Evolutionary conservation across 2,113 vertebrate genomes (phyloP).

Genomic region (Gadus chalcogrammus): DNA sequence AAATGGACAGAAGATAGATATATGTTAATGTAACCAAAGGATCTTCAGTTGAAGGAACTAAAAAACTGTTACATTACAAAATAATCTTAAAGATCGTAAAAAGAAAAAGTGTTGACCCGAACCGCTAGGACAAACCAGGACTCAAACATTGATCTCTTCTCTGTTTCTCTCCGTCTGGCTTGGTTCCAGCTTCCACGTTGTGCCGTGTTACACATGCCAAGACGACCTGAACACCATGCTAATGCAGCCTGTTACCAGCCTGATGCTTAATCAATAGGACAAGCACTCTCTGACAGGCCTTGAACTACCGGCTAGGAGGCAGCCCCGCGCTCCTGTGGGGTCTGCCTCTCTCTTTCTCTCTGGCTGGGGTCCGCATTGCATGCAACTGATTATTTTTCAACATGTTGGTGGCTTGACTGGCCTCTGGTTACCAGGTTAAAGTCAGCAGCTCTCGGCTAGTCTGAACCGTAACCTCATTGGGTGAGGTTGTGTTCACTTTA

Average conservation of each 20-base stretch:
- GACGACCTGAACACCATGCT: constrained; percentile 26
- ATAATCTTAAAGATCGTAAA: constrained; percentile 11
- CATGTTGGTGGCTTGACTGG: too few species aligned
- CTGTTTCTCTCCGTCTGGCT: constrained; percentile 18
- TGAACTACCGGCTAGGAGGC: constrained; percentile 38
- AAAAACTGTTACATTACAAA: background rate
- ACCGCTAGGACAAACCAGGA: constrained; percentile 44
- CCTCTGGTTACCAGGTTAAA: too few species aligned
- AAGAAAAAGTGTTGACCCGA: constrained; percentile 32
- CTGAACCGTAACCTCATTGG: too few species aligned
- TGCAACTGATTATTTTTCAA: too few species aligned
- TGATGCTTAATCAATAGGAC: constrained; percentile 67
- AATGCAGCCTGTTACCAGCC: constrained; percentile 42
- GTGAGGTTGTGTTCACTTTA: too few species aligned
- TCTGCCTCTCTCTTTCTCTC: too few species aligned
- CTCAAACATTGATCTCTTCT: constrained; percentile 39
- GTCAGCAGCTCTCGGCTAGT: too few species aligned
- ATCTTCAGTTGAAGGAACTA: too few species aligned
- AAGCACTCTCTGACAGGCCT: constrained; percentile 57
- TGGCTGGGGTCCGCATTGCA: too few species aligned
- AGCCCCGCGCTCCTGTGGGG: background rate
- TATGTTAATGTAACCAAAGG: too few species aligned
- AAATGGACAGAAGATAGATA: too few species aligned
- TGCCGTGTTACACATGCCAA: constrained; percentile 17
- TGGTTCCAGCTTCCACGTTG: constrained; percentile 1